Evolutionary conservation across 2,888 invertebrate species (phyloP).

Genomic region (Dryococelus australis): DNA sequence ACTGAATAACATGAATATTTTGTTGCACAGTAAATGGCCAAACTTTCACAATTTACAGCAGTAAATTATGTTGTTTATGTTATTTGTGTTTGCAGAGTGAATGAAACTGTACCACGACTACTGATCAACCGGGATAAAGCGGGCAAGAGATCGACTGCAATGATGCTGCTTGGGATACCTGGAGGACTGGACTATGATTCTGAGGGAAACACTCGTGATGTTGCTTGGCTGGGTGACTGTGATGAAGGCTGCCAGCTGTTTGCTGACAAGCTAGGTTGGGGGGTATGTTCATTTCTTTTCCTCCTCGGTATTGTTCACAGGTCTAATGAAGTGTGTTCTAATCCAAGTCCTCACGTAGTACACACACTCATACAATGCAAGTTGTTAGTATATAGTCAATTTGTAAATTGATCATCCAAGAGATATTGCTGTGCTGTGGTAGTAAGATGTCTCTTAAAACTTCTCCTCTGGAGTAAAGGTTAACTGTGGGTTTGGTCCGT

Average conservation of each 20-base stretch:
- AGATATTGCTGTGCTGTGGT: too few species aligned
- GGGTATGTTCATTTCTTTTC: conserved; percentile 61
- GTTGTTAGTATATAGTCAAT: too few species aligned
- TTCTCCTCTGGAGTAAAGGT: too few species aligned
- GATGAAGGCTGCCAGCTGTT: conserved; percentile 79
- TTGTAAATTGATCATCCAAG: too few species aligned
- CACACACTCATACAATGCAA: too few species aligned
- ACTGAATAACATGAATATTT: too few species aligned
- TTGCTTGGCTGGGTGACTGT: conserved; percentile 84
- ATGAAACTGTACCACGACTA: conserved; percentile 74
- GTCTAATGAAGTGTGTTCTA: conserved; percentile 13
- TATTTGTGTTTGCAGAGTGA: neutral
- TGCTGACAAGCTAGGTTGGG: conserved; percentile 82
- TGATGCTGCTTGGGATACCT: conserved; percentile 58
- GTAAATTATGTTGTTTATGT: too few species aligned
- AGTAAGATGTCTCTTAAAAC: too few species aligned
- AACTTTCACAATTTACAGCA: too few species aligned
- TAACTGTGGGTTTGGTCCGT: too few species aligned
- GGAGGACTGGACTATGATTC: conserved; percentile 75
- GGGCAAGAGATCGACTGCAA: conserved; percentile 53
- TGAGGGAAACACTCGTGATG: conserved; percentile 71
- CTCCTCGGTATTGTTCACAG: conserved; percentile 23
- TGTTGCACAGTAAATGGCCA: too few species aligned
- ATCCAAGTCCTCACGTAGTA: too few species aligned
- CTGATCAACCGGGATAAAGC: conserved; percentile 84